Evolutionary conservation across 2,888 invertebrate genomes (phyloP), one percentile per base, ranked within the genome.

Genomic region (Gastrophysa polygoni): DNA sequence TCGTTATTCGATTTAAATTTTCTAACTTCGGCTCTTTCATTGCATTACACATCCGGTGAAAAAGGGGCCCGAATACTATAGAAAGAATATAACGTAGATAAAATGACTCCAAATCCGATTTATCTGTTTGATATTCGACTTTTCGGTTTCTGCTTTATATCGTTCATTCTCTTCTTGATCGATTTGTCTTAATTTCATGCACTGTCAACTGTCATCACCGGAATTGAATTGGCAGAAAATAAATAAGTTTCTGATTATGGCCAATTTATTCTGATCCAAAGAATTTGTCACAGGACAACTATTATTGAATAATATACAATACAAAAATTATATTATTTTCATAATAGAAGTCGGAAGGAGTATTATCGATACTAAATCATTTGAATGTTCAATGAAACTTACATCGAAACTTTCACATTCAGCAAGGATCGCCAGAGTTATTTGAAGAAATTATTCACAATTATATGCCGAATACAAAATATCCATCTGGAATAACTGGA

Each of bases 101-200:
- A 67, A 67, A 66, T 71, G 68, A 56, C 46, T 70, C 59, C 60
- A 68, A 74, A 75, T 75, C 69, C 68, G 73, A 74, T 75, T 74
- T 69, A 58, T 67, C 68, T 69, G 71, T 75, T 74, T 71, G 73
- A 75, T 75, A 75, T 74, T 72, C 70, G 57, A 38, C 54, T 43
- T 54, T 28, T 43, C 24, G 28, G 43, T 54, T 54, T 38, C 51
- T 51, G 34, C 28, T 34, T 32, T 17, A 34, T 51, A 34, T 44
- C 44, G 38, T 54, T 54, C 17, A 43, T 38, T 43, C 24, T 43
- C 21, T n/a, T 24, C 54, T 21, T 20, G 2, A 11, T 24, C 43
- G 54, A 52, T 52, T 34, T 52, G 38, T 20, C 52, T 52, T 38
- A 8, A 21, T 52, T 46, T 20, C 46, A 46, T 10, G 29, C 29